Percentiles rank a stretch among this genome's conserved stretches.
phyloP scores from a whole-genome alignment of 2,113 vertebrate species.

The Carassius carassius region DNA sequence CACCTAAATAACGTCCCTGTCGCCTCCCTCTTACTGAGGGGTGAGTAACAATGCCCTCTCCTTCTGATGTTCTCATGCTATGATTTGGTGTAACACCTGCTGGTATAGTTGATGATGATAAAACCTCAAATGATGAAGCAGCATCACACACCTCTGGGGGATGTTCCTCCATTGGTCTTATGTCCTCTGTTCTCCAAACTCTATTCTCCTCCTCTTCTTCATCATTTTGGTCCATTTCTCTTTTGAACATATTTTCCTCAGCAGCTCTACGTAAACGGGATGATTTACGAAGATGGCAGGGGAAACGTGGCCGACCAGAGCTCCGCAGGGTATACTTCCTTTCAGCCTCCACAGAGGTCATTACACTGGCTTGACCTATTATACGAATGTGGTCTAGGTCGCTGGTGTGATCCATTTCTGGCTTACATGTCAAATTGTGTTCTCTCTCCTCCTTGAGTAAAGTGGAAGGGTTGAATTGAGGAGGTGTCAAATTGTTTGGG shows the following conservation, averaged over 20 bases:
- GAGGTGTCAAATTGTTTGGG: slow-evolving; percentile 39
- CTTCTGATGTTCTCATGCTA: slow-evolving; percentile 29
- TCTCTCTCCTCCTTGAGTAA: slow-evolving; percentile 40
- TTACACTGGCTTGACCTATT: slow-evolving; percentile 39
- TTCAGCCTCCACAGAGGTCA: slow-evolving; percentile 69
- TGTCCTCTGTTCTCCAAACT: slow-evolving; percentile 59
- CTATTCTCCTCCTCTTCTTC: slow-evolving; percentile 52
- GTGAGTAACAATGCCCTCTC: slow-evolving; percentile 34
- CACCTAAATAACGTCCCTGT: slow-evolving; percentile 56
- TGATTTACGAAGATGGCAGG: slow-evolving; percentile 88
- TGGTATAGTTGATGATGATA: slow-evolving; percentile 26
- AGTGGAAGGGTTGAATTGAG: slow-evolving; percentile 33
- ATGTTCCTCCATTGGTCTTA: slow-evolving; percentile 55
- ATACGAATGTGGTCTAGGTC: slow-evolving; percentile 41
- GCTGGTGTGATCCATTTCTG: slow-evolving; percentile 34
- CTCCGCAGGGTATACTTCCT: slow-evolving; percentile 92
- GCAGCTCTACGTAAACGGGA: slow-evolving; percentile 71
- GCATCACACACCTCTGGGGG: slow-evolving; percentile 59
- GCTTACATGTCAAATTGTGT: slow-evolving; percentile 29
- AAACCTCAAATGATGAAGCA: slow-evolving; percentile 34
- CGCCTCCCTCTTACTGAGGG: slow-evolving; percentile 46
- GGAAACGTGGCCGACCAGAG: slow-evolving; percentile 92
- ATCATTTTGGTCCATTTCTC: slow-evolving; percentile 46
- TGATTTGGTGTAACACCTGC: slow-evolving; percentile 43
- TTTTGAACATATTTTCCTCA: slow-evolving; percentile 50